Evolutionary conservation across 2,113 vertebrate genomes (phyloP), one percentile per base, ranked within the genome.

Genomic region (Hypocryptadius cinnamomeus): DNA sequence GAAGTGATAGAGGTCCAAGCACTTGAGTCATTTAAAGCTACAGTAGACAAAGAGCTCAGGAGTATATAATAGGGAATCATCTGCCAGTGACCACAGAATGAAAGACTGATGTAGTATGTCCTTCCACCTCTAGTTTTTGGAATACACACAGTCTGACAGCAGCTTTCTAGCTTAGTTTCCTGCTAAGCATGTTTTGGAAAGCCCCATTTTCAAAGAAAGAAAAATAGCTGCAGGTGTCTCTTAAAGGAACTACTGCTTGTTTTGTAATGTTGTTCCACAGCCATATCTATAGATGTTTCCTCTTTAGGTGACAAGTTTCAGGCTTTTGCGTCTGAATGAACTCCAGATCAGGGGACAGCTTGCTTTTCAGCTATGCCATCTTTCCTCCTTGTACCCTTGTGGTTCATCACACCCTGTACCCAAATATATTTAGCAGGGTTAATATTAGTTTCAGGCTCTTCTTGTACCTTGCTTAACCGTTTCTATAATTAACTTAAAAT

Each of bases 21-120:
- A 73, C 72, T 79, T 90, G 47, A 90, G 79, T 94, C 15, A 61
- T 91, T 91, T 89, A 89, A 93, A 95, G 61, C 74, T 88, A 4
- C n/a, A 53, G 48, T 63, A 57, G 35, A 51, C 42, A 91, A 87
- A 79, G 39, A 89, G 69, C 37, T 86, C 77, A 65, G 77, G 53
- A 77, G 48, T 93, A 23, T 51, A 21, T 85, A 91, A 84, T 33
- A 76, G 22, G 42, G 48, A 61, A 22, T 80, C 69, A 81, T 79
- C 44, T 87, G 63, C 74, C 7, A 31, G 33, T 13, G 18, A 50
- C 70, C 68, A 48, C 40, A 76, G 74, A 94, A 39, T 77, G 60
- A 44, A 37, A 72, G 74, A 65, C 3, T 40, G 50, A 65, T 71
- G 22, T 28, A 69, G 10, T 37, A 71, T 23, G 48, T n/a, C 28